Conservation (phyloP, 2,797 vertebrate species). For the Acridotheres tristis region DNA sequence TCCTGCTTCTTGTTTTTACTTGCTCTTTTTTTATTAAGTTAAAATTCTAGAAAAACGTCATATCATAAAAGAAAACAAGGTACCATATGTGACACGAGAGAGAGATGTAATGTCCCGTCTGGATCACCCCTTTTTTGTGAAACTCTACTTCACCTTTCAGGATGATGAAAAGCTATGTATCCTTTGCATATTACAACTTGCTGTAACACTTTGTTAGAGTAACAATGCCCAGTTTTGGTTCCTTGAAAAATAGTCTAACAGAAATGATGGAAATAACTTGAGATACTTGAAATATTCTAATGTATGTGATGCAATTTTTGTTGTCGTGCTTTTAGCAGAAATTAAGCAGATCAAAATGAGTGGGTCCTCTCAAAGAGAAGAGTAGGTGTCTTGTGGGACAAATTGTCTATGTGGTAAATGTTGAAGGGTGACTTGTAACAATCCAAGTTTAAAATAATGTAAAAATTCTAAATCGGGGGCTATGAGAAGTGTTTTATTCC, state of each 20-base stretch:
- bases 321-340: neutral
- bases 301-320: neutral
- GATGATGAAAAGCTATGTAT: constrained; percentile 99
- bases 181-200: constrained; percentile 75
- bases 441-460: neutral
- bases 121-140: constrained; percentile 98
- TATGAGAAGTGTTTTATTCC: neutral
- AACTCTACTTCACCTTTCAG: constrained; percentile 99
- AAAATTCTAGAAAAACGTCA: constrained; percentile 99
- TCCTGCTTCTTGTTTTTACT: constrained; percentile 8
- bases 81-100: constrained; percentile 96
- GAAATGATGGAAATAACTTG: neutral
- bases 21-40: constrained; percentile 78
- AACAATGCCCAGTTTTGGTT: neutral
- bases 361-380: neutral
- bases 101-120: constrained; percentile 96
- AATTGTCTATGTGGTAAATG: neutral
- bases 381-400: neutral
- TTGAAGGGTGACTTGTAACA: neutral
- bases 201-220: neutral
- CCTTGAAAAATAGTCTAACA: neutral
- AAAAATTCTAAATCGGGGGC: neutral
- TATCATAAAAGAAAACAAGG: constrained; percentile 99
- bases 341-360: neutral
- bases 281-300: neutral